Evolutionary conservation across 2,888 invertebrate species (phyloP), one percentile per base, ranked within the genome.

Genomic region (Melanargia galathea): DNA sequence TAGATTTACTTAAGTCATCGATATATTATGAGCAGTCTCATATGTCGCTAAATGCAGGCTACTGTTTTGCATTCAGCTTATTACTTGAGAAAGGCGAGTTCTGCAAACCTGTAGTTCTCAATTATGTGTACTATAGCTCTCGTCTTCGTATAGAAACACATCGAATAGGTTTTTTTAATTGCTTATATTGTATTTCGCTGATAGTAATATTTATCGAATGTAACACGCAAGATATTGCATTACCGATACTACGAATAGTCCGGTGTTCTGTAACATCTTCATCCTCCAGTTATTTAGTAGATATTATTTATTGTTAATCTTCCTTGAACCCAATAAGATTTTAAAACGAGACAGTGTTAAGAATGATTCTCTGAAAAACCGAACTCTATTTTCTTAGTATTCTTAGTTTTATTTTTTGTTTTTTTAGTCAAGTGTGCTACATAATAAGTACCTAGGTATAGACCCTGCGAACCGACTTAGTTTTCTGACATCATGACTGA

Each of bases 31-130:
- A 52, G 33, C 52, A 52, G 11, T 52, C 52, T 20, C 52, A 33
- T 52, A 35, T 52, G 20, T 52, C 52, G 52, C 52, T 52, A 52
- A 52, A 52, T 52, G 35, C 35, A 11, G 20, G 52, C 35, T 52
- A 52, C 35, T 52, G 35, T 52, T 52, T 52, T 52, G 52, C 52
- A 35, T 52, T 52, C 20, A 52, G 60, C 54, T 46, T 60, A 60
- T 46, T 38, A 16, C 62, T 61, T 64, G 64, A 33, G 64, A 64
- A 64, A 58, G 49, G 30, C 13, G 30, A 33, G 24, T 11, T 35
- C 30, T 55, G 38, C 48, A 54, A 18, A 54, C 51, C 22, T 52
- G 38, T 45, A 22, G 43, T 64, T 58, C 64, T 26, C 57, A 33
- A 52, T 61, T 58, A 54, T 61, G 33, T 51, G 55, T 20, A 35